Base-by-base conservation (phyloP, 2,888 invertebrate genomes). In the Orchesellides sinensis region DNA sequence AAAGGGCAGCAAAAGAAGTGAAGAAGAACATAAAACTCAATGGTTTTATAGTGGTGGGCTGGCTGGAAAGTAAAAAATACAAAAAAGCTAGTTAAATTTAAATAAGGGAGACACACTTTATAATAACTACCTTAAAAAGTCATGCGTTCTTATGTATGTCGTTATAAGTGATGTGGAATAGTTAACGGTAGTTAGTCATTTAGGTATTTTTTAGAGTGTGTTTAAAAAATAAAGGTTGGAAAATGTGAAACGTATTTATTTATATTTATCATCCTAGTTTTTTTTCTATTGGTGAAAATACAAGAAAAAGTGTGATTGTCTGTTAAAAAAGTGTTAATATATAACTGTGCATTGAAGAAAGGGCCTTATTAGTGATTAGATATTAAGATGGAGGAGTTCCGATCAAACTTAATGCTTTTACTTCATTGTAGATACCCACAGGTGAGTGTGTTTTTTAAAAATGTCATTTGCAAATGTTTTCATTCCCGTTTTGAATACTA, bases 341-440 rank as follows among this genome's bases (percentile, higher is more conserved):
- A 32, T 10, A 6, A 40, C 40, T 40, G 40, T 40, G 40, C 40
- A 40, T 14, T 40, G 27, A 14, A 75, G 45, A n/a, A 32, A 78
- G 56, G 61, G 78, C 78, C 78, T 78, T 78, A 78, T 49, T 78
- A 68, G 69, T 69, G 47, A 49, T n/a, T 49, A 54, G 49, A 27
- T 49, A 17, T 27, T n/a, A 66, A 27, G 14, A 84, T 85, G 79
- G 85, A 85, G 80, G 85, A 85, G 75, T 83, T 85, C 27, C 81
- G 84, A 32, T 85, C 85, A 83, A 85, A 85, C 63, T 61, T 85
- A 54, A 81, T 84, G 75, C 82, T 85, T 61, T 68, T 85, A 49
- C 83, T 85, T 4, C 85, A 85, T 45, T 84, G 84, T 72, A 84
- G 85, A 70, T 84, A 85, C 72, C 85, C 85, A 49, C 83, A 85